Base-by-base conservation (phyloP, 2,797 vertebrate genomes). In the Phataginus tetradactyla region DNA sequence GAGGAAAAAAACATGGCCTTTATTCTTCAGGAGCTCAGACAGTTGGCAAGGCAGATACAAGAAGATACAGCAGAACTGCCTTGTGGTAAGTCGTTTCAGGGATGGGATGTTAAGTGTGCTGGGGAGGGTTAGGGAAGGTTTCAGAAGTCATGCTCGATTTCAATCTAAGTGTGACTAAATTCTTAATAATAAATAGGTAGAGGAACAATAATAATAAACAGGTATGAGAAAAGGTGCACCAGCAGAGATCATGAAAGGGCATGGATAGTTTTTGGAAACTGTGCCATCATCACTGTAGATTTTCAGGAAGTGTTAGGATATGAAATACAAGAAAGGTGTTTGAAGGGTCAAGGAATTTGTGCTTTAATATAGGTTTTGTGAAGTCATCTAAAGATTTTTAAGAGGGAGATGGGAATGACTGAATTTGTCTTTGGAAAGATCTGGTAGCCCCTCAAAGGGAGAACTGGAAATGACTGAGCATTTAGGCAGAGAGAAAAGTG, bases 91-190 rank as follows among this genome's bases (percentile, higher is more conserved):
- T 77, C 59, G 64, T 68, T 29, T 32, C 2, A 49, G 27, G 59
- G 66, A 39, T 25, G 34, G 39, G 11, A 61, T 85, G 13, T 45
- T 92, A 81, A 53, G 8, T 39, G 37, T 53, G 11, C 14, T 64
- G 37, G 25, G 14, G 23, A 90, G 1, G 59, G 25, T 68, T 69
- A 77, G 51, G 49, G 13, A 81, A 80, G 20, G 18, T 81, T 74
- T 85, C 68, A 64, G 63, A 81, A 78, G 14, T 91, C 32, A 61
- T 29, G 20, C 55, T 88, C 80, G 25, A 80, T 95, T 95, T 81
- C 37, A 83, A 21, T 80, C 55, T 78, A 17, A 72, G 10, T 57
- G 42, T 80, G 57, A 39, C 39, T 51, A 66, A 72, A 1, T 86
- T 90, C 32, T 86, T 63, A 89, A 11, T 5, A 55, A 53, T 37